A percentile compares a stretch with the other conserved stretches of the same genome.
Evolutionary conservation across 2,888 invertebrate species (phyloP).

Genomic region (Lapara coniferarum): DNA sequence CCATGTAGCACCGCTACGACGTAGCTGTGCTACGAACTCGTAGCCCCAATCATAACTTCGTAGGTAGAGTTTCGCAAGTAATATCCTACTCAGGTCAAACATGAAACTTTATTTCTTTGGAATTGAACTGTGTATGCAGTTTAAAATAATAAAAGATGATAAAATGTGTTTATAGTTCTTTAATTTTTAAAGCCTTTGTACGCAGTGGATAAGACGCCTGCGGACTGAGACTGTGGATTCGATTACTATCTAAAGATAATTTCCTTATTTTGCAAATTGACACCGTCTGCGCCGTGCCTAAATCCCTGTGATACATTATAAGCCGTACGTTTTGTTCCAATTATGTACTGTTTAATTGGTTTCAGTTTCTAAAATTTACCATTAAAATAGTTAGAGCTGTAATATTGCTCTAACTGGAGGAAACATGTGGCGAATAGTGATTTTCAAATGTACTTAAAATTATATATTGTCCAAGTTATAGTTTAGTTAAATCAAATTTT

Average conservation of each 20-base stretch:
- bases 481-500: too few relatives aligned
- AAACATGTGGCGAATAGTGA: background rate
- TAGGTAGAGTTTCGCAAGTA: constrained; percentile 7
- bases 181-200: too few relatives aligned
- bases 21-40: constrained; percentile 19
- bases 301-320: too few relatives aligned
- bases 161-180: too few relatives aligned
- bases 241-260: background rate
- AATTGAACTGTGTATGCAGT: background rate
- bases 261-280: too few relatives aligned
- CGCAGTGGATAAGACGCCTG: too few relatives aligned
- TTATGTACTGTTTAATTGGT: too few relatives aligned
- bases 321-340: too few relatives aligned
- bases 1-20: constrained; percentile 12
- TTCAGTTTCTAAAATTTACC: background rate
- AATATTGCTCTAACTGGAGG: background rate
- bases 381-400: background rate
- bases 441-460: too few relatives aligned
- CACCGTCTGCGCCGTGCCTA: background rate
- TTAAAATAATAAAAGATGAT: background rate
- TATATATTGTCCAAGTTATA: too few relatives aligned
- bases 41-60: constrained; percentile 18
- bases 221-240: background rate
- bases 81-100: background rate
- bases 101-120: constrained; percentile 7